A percentile compares a stretch with the other conserved stretches of the same genome.
Conservation (phyloP, 2,888 invertebrate genomes). For the Gandaritis pyraliata region DNA sequence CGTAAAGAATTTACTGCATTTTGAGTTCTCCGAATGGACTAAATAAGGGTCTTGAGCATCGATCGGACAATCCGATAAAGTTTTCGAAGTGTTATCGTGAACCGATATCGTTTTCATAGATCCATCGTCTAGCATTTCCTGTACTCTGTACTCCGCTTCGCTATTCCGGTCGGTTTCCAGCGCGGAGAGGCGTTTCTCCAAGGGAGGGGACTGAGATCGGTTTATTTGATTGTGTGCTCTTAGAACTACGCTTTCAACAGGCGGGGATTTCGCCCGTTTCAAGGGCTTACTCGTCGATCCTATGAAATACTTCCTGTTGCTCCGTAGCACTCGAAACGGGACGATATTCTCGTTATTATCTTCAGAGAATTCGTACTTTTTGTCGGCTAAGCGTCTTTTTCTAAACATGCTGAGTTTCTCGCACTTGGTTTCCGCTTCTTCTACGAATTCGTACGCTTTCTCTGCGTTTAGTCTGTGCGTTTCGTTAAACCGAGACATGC, state of each 20-base stretch:
- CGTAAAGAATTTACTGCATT: constrained; percentile 87
- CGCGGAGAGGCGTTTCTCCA: constrained; percentile 61
- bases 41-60: constrained; percentile 78
- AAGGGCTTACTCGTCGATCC: constrained; percentile 67
- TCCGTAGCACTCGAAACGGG: constrained; percentile 86
- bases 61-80: constrained; percentile 75
- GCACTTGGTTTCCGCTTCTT: constrained; percentile 91
- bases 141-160: constrained; percentile 79
- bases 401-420: constrained; percentile 94
- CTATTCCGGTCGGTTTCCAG: constrained; percentile 73
- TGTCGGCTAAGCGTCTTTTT: constrained; percentile 93
- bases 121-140: constrained; percentile 80
- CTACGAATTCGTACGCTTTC: constrained; percentile 93
- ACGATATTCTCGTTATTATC: constrained; percentile 88
- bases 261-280: constrained; percentile 72
- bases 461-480: constrained; percentile 85
- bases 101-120: constrained; percentile 79
- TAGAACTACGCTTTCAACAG: constrained; percentile 73
- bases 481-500: constrained; percentile 81
- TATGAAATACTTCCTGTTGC: constrained; percentile 80
- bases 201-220: constrained; percentile 63
- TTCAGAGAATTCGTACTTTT: constrained; percentile 96
- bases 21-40: constrained; percentile 81
- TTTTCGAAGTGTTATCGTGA: constrained; percentile 80
- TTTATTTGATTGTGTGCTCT: constrained; percentile 78